phyloP scores from a whole-genome alignment of 2,797 vertebrate genomes.

The Siniperca scherzeri region DNA sequence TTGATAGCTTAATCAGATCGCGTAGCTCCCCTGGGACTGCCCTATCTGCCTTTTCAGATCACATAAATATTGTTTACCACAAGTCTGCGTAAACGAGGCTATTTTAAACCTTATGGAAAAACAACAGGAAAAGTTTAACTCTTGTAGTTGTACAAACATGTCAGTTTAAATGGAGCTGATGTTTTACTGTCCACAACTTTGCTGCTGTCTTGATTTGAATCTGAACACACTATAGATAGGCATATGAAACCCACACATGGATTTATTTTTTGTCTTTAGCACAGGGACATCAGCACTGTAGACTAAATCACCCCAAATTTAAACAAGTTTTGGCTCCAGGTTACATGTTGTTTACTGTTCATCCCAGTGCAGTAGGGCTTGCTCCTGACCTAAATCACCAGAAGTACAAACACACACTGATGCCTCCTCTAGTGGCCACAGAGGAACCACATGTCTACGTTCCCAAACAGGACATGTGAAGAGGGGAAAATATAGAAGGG shows the following conservation, averaged over 20 bases:
- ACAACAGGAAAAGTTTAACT: conserved; percentile 76
- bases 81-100: conserved; percentile 73
- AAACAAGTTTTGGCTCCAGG: conserved; percentile 28
- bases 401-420: conserved; percentile 36
- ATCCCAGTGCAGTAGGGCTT: conserved; percentile 18
- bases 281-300: conserved; percentile 4
- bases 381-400: conserved; percentile 57
- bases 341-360: conserved; percentile 47
- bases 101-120: conserved; percentile 78
- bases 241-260: background rate
- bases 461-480: conserved; percentile 9
- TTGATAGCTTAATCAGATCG: conserved; percentile 79
- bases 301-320: conserved; percentile 32
- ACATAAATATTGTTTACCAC: conserved; percentile 83
- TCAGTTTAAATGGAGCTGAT: conserved; percentile 29
- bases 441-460: conserved; percentile 20
- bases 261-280: conserved; percentile 35
- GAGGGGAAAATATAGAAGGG: conserved; percentile 2
- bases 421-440: conserved; percentile 38
- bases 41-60: conserved; percentile 79
- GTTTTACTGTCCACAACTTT: conserved; percentile 3
- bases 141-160: conserved; percentile 45
- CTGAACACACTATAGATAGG: conserved; percentile 14
- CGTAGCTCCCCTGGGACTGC: conserved; percentile 66
- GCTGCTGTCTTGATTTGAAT: conserved; percentile 26